Evolutionary conservation across 2,888 invertebrate genomes (phyloP), one percentile per base, ranked within the genome.

Genomic region (Cheilosia pagana): DNA sequence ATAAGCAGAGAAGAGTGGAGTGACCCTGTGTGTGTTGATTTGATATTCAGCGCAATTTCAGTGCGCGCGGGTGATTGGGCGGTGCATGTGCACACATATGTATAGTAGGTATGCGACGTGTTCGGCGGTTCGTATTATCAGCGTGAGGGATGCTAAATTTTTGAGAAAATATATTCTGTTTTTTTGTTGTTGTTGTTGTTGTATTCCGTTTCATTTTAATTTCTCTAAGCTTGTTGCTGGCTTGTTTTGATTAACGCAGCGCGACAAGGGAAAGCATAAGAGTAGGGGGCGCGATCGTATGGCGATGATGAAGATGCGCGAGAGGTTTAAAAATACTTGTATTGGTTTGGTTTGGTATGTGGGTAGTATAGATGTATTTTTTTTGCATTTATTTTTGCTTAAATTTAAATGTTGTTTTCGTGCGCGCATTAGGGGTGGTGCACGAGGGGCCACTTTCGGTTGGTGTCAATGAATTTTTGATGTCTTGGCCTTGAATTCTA

Each of bases 401-500:
- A 59, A 75, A 81, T 85, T 81, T 75, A 60, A 81, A 67, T 76
- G 52, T 81, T 81, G 75, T 72, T 81, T 81, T 79, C 67, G 85
- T 75, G 65, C 55, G 75, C 75, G 71, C 70, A 76, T 71, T 78
- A 78, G 82, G 82, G 82, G 77, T 68, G 82, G 57, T 78, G 70
- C 59, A 28, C 21, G 23, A 6, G 50, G 65, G 67, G 75, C 35
- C 50, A 55, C 59, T 60, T 70, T 76, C 25, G 62, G 70, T 76
- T 14, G 86, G 81, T 71, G 86, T 86, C 86, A 86, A 86, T 86
- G 86, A 86, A 86, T 81, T 77, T 81, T 86, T 81, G 86, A 86
- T 77, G 81, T 70, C 74, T 86, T 86, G 70, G 77, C 82, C 82
- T 86, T 86, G 81, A 76, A 79, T 86, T 81, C 86, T 86, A 86